Percentiles rank a stretch among this genome's conserved stretches.
Conservation (phyloP, 2,888 invertebrate genomes). For the Pollenia labialis region DNA sequence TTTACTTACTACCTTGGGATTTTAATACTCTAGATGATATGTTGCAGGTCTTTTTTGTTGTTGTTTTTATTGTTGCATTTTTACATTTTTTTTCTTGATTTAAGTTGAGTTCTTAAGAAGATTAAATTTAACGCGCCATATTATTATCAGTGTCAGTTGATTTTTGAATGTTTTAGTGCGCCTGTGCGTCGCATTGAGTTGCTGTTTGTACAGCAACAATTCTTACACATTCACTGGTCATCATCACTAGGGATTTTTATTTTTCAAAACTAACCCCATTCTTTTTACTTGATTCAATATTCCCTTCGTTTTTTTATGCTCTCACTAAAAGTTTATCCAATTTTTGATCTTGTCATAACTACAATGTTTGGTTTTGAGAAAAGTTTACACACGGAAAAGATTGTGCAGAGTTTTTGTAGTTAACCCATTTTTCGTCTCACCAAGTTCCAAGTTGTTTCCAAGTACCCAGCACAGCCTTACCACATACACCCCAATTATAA, state of each 20-base stretch:
- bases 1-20: constrained; percentile 46
- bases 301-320: constrained; percentile 43
- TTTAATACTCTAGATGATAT: constrained; percentile 69
- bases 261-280: constrained; percentile 42
- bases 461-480: too few species aligned
- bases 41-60: constrained; percentile 45
- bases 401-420: background rate
- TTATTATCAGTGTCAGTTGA: constrained; percentile 75
- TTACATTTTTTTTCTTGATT: constrained; percentile 50
- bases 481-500: too few species aligned
- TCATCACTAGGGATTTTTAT: constrained; percentile 71
- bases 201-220: constrained; percentile 57
- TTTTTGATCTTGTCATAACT: constrained; percentile 63
- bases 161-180: constrained; percentile 48
- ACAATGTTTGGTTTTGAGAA: constrained; percentile 43
- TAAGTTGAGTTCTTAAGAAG: constrained; percentile 75
- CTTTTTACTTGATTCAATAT: constrained; percentile 32
- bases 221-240: constrained; percentile 73
- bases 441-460: too few species aligned
- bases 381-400: constrained; percentile 25
- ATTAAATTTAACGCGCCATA: constrained; percentile 77
- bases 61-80: constrained; percentile 24
- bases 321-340: constrained; percentile 51
- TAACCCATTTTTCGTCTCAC: too few species aligned
- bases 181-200: constrained; percentile 26